Conservation (phyloP, 2,888 invertebrate species). For the Glaucopsyche alexis region DNA sequence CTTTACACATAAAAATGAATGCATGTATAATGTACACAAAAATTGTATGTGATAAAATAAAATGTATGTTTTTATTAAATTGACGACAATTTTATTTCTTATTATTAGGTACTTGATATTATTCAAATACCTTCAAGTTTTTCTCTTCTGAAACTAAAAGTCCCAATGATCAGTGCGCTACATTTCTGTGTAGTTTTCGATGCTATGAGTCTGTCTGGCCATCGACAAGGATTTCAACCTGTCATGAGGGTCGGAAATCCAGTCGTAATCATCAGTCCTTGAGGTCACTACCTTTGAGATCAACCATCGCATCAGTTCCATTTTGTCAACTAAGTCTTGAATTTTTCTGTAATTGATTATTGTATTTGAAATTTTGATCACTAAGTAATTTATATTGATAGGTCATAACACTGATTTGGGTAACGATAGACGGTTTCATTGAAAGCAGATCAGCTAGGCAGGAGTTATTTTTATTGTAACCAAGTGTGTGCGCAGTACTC, state of each 20-base stretch:
- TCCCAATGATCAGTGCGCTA: slow-evolving; percentile 11
- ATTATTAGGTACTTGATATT: neutral
- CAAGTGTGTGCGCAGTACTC: too few relatives aligned
- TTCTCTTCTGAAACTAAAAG: neutral
- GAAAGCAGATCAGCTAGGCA: too few relatives aligned
- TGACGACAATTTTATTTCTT: neutral
- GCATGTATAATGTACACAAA: too few relatives aligned
- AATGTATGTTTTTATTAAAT: too few relatives aligned
- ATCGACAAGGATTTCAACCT: slow-evolving; percentile 46
- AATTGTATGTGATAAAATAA: too few relatives aligned
- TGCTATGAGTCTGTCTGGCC: slow-evolving; percentile 45
- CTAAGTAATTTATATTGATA: too few relatives aligned
- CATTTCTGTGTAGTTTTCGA: slow-evolving; percentile 32
- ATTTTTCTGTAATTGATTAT: slow-evolving; percentile 50
- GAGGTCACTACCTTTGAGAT: slow-evolving; percentile 49
- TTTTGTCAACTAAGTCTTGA: slow-evolving; percentile 46
- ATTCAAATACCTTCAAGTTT: too few relatives aligned
- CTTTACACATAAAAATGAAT: too few relatives aligned
- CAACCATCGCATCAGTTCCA: slow-evolving; percentile 60
- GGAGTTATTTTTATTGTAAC: too few relatives aligned
- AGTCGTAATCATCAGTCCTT: slow-evolving; percentile 50
- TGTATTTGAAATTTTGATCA: neutral
- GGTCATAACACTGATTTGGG: too few relatives aligned
- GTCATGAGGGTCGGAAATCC: slow-evolving; percentile 50
- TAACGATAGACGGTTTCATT: too few relatives aligned